Conservation (phyloP, 2,113 vertebrate species). For the Chaetodon trifascialis region DNA sequence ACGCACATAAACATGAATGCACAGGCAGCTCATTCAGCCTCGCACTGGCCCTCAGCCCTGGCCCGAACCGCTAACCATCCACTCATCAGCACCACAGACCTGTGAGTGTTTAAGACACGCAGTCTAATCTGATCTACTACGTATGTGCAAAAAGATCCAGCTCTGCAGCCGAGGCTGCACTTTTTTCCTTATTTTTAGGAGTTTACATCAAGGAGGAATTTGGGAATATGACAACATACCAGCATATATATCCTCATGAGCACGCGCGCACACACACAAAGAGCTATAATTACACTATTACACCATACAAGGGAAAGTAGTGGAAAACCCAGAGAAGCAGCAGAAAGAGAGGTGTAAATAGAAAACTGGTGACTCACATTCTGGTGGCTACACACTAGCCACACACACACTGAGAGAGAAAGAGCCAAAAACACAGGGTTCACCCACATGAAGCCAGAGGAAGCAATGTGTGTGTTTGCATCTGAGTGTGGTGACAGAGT, state of each 20-base stretch:
- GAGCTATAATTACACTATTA: slow-evolving; percentile 75
- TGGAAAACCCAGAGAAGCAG: slow-evolving; percentile 78
- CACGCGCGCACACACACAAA: slow-evolving; percentile 2
- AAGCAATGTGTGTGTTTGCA: slow-evolving; percentile 68
- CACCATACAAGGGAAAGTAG: slow-evolving; percentile 74
- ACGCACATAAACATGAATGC: slow-evolving; percentile 45
- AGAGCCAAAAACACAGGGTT: slow-evolving; percentile 78
- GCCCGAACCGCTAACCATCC: slow-evolving; percentile 36
- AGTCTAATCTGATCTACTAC: slow-evolving; percentile 50
- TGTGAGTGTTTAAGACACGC: slow-evolving; percentile 51
- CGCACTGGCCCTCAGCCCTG: slow-evolving; percentile 30
- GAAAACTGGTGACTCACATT: slow-evolving; percentile 79
- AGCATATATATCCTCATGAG: slow-evolving; percentile 44
- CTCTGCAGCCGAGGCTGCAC: slow-evolving; percentile 13
- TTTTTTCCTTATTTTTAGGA: slow-evolving; percentile 70
- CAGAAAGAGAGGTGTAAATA: slow-evolving; percentile 81
- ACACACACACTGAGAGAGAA: slow-evolving; percentile 58
- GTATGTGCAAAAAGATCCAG: slow-evolving; percentile 34
- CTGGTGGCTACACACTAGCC: slow-evolving; percentile 76
- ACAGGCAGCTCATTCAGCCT: slow-evolving; percentile 60
- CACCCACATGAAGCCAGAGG: slow-evolving; percentile 75
- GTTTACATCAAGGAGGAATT: slow-evolving; percentile 70
- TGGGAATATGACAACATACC: slow-evolving; percentile 71
- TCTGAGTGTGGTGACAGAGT: slow-evolving; percentile 65
- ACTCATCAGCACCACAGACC: slow-evolving; percentile 58